phyloP scores from a whole-genome alignment of 2,888 invertebrate species.

The Isoperla grammatica region DNA sequence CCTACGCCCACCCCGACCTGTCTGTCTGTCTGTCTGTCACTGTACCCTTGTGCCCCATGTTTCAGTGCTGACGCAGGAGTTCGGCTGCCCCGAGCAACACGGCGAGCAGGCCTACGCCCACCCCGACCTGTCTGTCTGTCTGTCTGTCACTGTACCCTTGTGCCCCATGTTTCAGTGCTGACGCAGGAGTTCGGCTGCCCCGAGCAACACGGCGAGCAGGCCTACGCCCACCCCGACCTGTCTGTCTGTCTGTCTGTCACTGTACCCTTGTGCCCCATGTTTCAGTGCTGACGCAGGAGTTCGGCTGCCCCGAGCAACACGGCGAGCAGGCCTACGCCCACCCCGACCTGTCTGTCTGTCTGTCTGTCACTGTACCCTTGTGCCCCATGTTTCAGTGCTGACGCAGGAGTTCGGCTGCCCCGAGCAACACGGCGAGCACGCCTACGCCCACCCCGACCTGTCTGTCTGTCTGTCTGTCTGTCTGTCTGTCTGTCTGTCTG shows the following conservation, averaged over 20 bases:
- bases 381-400: slow-evolving; percentile 52
- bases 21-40: no score
- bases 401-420: slow-evolving; percentile 70
- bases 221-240: slow-evolving; percentile 80
- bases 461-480: no score
- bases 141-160: no score
- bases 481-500: no score
- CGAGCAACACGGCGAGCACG: slow-evolving; percentile 70
- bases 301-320: slow-evolving; percentile 73
- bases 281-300: slow-evolving; percentile 58
- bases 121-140: slow-evolving; percentile 78
- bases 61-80: slow-evolving; percentile 58
- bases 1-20: slow-evolving; percentile 80
- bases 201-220: slow-evolving; percentile 70
- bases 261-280: no score
- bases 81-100: slow-evolving; percentile 73
- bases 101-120: slow-evolving; percentile 81
- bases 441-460: slow-evolving; percentile 80
- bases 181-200: slow-evolving; percentile 70
- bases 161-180: slow-evolving; percentile 52
- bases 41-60: no score
- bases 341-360: no score
- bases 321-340: slow-evolving; percentile 81
- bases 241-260: no score
- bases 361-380: no score